Evolutionary conservation across 2,888 invertebrate genomes (phyloP).

Genomic region (Physocephala rufipes): DNA sequence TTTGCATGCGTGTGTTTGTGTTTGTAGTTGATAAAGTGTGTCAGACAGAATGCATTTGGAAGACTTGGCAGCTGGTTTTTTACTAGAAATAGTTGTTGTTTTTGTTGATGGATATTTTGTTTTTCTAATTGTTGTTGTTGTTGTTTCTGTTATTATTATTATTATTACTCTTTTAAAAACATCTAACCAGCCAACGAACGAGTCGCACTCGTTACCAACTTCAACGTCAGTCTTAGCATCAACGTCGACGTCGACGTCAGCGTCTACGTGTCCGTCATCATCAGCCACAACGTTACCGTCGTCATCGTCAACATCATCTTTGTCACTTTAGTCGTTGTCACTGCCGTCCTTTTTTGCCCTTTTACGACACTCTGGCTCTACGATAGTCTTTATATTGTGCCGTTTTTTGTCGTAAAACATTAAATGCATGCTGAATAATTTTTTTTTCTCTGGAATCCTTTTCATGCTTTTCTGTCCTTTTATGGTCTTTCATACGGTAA

Average conservation of each 20-base stretch:
- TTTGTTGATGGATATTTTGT: too few relatives aligned
- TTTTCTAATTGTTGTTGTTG: too few relatives aligned
- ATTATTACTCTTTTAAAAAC: too few relatives aligned
- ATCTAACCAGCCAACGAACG: too few relatives aligned
- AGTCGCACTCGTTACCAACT: too few relatives aligned
- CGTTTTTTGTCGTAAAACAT: conserved; percentile 1
- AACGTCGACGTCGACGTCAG: too few relatives aligned
- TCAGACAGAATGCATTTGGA: neutral
- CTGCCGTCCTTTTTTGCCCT: neutral
- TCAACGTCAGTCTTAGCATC: too few relatives aligned
- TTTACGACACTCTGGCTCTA: neutral
- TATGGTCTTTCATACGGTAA: too few relatives aligned
- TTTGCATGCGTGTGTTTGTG: neutral
- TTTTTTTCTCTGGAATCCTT: neutral
- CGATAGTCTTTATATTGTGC: neutral
- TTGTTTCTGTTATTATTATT: too few relatives aligned
- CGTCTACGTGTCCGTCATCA: too few relatives aligned
- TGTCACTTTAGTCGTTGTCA: neutral
- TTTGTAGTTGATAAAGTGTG: conserved; percentile 1
- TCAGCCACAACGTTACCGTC: neutral
- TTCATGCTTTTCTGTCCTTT: neutral
- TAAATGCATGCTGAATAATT: neutral
- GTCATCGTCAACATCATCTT: neutral
- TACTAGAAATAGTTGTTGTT: too few relatives aligned
- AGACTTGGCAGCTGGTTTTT: neutral